Base-by-base conservation (phyloP, 2,797 vertebrate species). In the Rhinoraja longicauda region DNA sequence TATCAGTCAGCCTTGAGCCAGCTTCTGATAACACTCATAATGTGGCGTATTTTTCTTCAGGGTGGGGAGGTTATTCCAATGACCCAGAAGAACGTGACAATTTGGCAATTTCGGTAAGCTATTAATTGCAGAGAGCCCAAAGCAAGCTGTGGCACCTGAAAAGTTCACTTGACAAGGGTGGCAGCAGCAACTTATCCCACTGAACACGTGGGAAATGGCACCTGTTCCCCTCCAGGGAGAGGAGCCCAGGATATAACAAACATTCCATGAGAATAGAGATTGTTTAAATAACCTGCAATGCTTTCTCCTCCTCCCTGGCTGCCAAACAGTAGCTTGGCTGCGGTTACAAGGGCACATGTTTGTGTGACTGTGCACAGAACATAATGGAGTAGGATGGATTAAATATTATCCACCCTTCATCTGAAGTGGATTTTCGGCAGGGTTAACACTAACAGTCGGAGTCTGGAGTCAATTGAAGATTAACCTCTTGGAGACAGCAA, bases 101-200 rank as follows among this genome's bases (percentile, higher is more conserved):
- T 32, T 64, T 86, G 82, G 13, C 59, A n/a, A n/a, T n/a, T 67
- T n/a, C 1, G 67, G 15, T 67, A 21, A 88, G 84, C n/a, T 67
- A 36, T 24, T 88, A 82, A 26, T 82, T 82, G 24, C 12, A 57
- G 3, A 67, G 84, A 19, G 62, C 62, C 62, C 24, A 88, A 67
- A 67, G 62, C 84, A 88, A 88, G 32, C n/a, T 12, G 67, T 84
- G 8, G 15, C 64, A 32, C 8, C n/a, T 36, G 62, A 21, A 67
- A 88, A 45, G 17, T 72, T 45, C 21, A 91, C 91, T 73, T 91
- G 67, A 26, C 90, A 91, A 91, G 90, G 67, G 12, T 0, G 90
- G 13, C 4, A 62, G 36, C 12, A 59, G 36, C 21, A 53, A 53
- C 10, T 91, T 91, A n/a, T 53, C 64, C 64, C 90, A 73, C 24